phyloP scores from a whole-genome alignment of 2,113 vertebrate species.

The Gracilinanus agilis region DNA sequence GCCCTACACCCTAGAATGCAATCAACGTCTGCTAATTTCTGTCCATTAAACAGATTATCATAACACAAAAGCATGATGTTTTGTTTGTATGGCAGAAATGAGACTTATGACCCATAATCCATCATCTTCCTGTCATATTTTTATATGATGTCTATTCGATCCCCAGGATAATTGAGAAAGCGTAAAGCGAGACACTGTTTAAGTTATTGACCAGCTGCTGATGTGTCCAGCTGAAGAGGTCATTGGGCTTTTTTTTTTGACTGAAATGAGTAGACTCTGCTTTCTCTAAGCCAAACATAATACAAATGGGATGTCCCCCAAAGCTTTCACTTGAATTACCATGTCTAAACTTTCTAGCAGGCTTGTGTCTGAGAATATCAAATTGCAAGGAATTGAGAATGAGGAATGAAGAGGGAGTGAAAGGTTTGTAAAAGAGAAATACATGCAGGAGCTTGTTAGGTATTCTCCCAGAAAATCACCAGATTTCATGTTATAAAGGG shows the following conservation, averaged over 20 bases:
- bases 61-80: constrained; percentile 90
- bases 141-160: constrained; percentile 88
- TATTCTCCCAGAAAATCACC: not conserved
- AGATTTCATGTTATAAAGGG: not conserved
- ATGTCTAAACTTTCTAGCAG: constrained; percentile 89
- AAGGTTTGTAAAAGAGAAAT: not conserved
- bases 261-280: constrained; percentile 86
- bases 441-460: not conserved
- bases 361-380: constrained; percentile 69
- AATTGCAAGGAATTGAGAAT: constrained; percentile 1
- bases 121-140: constrained; percentile 92
- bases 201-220: constrained; percentile 95
- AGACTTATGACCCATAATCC: constrained; percentile 91
- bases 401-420: not conserved
- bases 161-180: constrained; percentile 84
- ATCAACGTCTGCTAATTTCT: constrained; percentile 91
- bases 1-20: constrained; percentile 81
- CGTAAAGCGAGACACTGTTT: constrained; percentile 87
- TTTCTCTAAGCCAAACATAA: constrained; percentile 89
- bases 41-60: constrained; percentile 86
- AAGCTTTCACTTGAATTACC: constrained; percentile 83
- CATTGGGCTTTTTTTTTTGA: constrained; percentile 85
- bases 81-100: constrained; percentile 91
- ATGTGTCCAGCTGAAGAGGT: constrained; percentile 90
- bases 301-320: constrained; percentile 84